Conservation (phyloP, 2,797 vertebrate genomes). For the Hylomyscus alleni region DNA sequence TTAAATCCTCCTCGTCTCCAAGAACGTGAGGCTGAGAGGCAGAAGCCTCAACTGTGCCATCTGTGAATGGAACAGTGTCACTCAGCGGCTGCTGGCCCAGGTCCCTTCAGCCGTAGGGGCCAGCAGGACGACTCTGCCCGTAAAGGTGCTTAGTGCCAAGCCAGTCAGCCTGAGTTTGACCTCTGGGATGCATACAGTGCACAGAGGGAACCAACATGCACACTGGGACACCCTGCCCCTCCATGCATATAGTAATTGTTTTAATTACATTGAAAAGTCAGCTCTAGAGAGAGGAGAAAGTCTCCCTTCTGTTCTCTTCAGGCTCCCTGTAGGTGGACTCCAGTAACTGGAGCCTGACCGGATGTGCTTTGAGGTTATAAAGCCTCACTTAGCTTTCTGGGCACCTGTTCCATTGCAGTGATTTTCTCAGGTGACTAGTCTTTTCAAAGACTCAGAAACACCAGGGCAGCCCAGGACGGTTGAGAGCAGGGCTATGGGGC, state of each 20-base stretch:
- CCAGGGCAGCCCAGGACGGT: neutral
- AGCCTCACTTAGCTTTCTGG: constrained; percentile 69
- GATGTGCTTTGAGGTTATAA: constrained; percentile 64
- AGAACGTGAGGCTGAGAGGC: neutral
- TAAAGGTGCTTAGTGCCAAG: neutral
- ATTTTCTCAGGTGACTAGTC: constrained; percentile 76
- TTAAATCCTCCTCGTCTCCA: neutral
- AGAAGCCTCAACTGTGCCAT: neutral
- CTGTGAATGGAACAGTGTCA: neutral
- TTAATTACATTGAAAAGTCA: neutral
- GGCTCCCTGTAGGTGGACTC: neutral
- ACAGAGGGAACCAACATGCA: no score
- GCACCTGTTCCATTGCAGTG: neutral
- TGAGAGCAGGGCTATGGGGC: neutral
- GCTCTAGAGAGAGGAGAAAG: neutral
- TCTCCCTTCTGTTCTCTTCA: neutral
- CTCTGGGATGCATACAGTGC: neutral
- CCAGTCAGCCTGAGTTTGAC: no score
- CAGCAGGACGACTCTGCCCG: neutral
- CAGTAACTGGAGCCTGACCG: constrained; percentile 1
- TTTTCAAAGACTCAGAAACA: constrained; percentile 73
- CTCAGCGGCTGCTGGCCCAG: no score
- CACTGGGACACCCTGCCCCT: neutral
- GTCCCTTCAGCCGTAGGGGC: no score
- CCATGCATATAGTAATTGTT: neutral